phyloP scores from a whole-genome alignment of 2,888 invertebrate species.

The Drosophila testacea region DNA sequence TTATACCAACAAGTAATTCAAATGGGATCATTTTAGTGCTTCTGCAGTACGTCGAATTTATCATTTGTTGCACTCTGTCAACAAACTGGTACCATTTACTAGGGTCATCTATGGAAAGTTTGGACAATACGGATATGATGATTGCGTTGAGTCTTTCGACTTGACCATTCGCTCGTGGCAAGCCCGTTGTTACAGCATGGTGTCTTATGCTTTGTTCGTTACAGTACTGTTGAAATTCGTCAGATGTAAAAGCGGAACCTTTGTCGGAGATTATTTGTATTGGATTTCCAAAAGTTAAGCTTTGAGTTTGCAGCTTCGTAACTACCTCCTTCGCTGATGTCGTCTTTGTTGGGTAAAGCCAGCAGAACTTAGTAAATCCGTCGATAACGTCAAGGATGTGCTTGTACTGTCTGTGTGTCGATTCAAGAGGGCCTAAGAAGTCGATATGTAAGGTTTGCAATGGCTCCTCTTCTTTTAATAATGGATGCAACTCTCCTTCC shows the following conservation, averaged over 20 bases:
- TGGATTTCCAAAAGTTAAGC: background rate
- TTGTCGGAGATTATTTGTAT: conserved; percentile 5
- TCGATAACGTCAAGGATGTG: conserved; percentile 21
- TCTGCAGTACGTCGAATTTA: background rate
- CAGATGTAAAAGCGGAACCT: background rate
- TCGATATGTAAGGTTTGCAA: background rate
- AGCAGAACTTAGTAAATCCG: conserved; percentile 16
- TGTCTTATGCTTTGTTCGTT: background rate
- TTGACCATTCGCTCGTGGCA: background rate
- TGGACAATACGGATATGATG: background rate
- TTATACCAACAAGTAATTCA: too few species aligned
- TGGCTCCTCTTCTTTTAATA: background rate
- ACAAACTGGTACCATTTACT: background rate
- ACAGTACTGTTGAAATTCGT: too few species aligned
- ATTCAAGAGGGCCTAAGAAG: conserved; percentile 2
- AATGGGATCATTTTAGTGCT: too few species aligned
- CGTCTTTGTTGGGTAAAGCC: conserved; percentile 21
- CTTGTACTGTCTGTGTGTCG: background rate
- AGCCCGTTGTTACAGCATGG: background rate
- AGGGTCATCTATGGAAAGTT: background rate
- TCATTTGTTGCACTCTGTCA: background rate
- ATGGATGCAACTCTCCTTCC: too few species aligned
- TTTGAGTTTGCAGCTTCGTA: background rate
- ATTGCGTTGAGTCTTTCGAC: background rate
- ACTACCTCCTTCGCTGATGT: conserved; percentile 10